Percentiles rank a stretch among this genome's conserved stretches.
These are phyloP conservation scores for Bellardia pandia DNA, from an alignment of 2,888 invertebrate species.

Conservation along the genomic window DNA sequence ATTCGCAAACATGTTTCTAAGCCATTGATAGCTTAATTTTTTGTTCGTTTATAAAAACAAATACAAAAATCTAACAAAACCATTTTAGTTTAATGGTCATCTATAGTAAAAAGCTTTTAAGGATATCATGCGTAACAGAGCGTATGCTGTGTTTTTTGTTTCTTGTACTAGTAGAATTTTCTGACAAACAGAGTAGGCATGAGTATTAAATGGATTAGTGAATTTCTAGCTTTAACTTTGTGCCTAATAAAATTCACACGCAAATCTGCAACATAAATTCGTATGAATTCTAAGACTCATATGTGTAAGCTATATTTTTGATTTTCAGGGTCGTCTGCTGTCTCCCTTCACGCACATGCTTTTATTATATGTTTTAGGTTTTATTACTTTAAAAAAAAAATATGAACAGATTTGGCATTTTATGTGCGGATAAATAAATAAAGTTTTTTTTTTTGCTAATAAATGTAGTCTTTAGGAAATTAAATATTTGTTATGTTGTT, in stretches of 20 bases:
- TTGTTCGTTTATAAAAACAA: conserved; percentile 5
- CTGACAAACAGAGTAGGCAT: not conserved
- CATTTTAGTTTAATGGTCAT: conserved; percentile 64
- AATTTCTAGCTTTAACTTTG: conserved; percentile 43
- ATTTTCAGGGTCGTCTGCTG: conserved; percentile 14
- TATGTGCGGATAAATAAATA: not conserved
- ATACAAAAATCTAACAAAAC: conserved; percentile 24
- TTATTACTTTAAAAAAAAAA: conserved; percentile 12
- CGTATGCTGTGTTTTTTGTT: conserved; percentile 20
- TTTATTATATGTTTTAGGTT: conserved; percentile 36
- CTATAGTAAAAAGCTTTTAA: conserved; percentile 50
- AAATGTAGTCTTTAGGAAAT: not conserved
- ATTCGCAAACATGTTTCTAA: conserved; percentile 4
- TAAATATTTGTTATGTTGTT: not conserved
- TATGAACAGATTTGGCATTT: not conserved
- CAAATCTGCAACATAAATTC: conserved; percentile 44
- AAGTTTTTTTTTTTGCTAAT: not conserved
- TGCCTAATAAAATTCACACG: conserved; percentile 59
- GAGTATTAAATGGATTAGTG: conserved; percentile 2
- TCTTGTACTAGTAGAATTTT: not conserved
- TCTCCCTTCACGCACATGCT: conserved; percentile 36
- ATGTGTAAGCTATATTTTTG: not conserved
- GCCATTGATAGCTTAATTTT: conserved; percentile 49
- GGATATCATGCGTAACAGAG: conserved; percentile 58
- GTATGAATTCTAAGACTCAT: not conserved